Percentiles rank a stretch among this genome's conserved stretches.
Conservation (phyloP, 2,113 vertebrate species). For the Gambusia holbrooki region DNA sequence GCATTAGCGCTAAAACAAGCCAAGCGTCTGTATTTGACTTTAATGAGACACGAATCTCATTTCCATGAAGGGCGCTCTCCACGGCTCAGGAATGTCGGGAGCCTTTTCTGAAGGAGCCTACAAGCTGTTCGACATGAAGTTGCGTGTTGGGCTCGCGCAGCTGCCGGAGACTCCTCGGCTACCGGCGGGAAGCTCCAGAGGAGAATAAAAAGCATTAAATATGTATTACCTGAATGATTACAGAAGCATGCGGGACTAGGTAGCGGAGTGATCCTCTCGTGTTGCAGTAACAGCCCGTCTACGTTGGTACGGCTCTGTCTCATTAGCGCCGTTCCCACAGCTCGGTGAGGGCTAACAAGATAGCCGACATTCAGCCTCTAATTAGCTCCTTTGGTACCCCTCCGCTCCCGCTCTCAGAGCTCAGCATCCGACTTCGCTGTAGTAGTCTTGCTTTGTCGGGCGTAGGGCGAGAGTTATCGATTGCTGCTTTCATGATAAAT, state of each 20-base stretch:
- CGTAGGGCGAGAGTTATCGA: constrained; percentile 70
- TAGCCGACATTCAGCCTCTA: constrained; percentile 64
- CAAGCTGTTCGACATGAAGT: constrained; percentile 61
- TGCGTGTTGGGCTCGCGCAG: constrained; percentile 45
- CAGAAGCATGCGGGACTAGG: constrained; percentile 69
- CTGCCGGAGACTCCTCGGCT: constrained; percentile 45
- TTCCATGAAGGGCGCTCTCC: constrained; percentile 24
- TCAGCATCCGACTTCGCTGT: constrained; percentile 40
- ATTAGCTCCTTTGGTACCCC: constrained; percentile 75
- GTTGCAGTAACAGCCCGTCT: constrained; percentile 64
- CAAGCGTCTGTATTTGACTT: constrained; percentile 1
- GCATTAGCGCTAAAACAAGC: not conserved
- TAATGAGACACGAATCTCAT: constrained; percentile 13
- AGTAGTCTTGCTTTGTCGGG: constrained; percentile 46
- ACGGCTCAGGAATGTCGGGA: constrained; percentile 33
- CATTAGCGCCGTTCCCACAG: constrained; percentile 74
- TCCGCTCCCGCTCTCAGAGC: constrained; percentile 45
- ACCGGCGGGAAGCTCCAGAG: constrained; percentile 34
- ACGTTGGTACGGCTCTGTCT: constrained; percentile 62
- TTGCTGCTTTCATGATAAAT: constrained; percentile 78
- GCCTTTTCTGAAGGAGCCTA: constrained; percentile 43
- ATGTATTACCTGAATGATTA: constrained; percentile 70
- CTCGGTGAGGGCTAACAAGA: constrained; percentile 71
- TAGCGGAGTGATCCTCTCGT: constrained; percentile 62
- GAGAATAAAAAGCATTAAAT: constrained; percentile 67